phyloP scores from a whole-genome alignment of 2,888 invertebrate genomes.

The Pedicia rivosa region DNA sequence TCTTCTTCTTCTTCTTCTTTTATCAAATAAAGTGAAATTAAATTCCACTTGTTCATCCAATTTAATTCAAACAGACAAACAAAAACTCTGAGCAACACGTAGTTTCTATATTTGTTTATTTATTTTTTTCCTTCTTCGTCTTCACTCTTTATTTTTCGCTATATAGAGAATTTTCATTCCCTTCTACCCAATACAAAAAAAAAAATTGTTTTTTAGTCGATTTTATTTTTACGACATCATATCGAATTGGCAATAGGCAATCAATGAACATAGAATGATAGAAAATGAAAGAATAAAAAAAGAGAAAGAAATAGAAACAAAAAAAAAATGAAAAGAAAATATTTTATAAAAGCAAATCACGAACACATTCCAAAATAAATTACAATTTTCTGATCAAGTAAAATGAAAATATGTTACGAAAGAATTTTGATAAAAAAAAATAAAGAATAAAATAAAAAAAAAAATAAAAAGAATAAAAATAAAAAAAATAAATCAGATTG shows the following conservation, averaged over 20 bases:
- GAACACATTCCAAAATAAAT: slow-evolving; percentile 5
- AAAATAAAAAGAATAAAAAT: too few species aligned
- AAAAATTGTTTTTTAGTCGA: slow-evolving; percentile 2
- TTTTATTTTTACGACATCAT: slow-evolving; percentile 2
- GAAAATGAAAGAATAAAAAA: too few species aligned
- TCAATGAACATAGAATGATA: slow-evolving; percentile 5
- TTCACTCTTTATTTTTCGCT: slow-evolving; percentile 1
- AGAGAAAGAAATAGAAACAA: too few species aligned
- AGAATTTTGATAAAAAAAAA: too few species aligned
- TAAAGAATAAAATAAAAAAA: too few species aligned
- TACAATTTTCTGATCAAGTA: slow-evolving; percentile 1
- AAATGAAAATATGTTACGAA: too few species aligned
- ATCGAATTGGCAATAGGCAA: slow-evolving; percentile 5
- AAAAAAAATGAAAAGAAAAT: slow-evolving; percentile 4
- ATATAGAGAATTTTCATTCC: too few species aligned
- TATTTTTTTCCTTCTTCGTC: neutral
- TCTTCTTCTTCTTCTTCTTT: neutral
- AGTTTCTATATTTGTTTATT: slow-evolving; percentile 4
- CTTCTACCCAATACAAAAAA: neutral
- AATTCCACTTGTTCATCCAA: neutral
- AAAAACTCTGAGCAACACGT: slow-evolving; percentile 6
- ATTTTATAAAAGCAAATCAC: slow-evolving; percentile 4
- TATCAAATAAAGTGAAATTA: neutral
- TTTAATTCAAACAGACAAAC: too few species aligned
- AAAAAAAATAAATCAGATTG: too few species aligned